Conservation (phyloP, 2,113 vertebrate genomes). For the Dicrurus megarhynchus region DNA sequence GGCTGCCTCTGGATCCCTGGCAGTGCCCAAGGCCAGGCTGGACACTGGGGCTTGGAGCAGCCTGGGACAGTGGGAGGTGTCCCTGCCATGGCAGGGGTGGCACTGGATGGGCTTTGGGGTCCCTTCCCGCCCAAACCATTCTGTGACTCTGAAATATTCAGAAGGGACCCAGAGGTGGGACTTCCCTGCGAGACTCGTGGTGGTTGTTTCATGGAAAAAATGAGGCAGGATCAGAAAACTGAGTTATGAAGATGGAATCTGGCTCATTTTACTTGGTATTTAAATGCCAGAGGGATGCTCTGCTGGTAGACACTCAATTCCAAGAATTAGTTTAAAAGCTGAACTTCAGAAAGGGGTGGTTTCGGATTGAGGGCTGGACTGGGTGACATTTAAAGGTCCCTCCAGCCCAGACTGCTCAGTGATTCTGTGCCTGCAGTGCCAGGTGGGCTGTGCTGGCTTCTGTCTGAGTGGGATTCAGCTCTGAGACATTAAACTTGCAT, state of each 20-base stretch:
- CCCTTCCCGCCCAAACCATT: not conserved
- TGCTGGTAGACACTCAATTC: not conserved
- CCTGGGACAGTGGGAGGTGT: not conserved
- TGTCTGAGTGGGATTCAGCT: rapidly evolving
- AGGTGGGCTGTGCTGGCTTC: not conserved
- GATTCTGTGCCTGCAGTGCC: not conserved
- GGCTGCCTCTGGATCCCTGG: not conserved
- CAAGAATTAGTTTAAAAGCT: not conserved
- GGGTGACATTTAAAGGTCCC: not conserved
- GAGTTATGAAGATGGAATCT: not conserved
- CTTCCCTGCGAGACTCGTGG: rapidly evolving
- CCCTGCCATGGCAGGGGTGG: not conserved
- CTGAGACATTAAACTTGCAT: not conserved
- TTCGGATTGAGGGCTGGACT: not conserved
- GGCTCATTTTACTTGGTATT: not conserved
- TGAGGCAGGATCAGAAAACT: not conserved
- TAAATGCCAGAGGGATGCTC: not conserved
- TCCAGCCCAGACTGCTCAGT: not conserved
- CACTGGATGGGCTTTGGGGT: not conserved
- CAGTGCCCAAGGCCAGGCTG: not conserved
- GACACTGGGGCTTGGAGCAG: not conserved
- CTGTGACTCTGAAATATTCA: not conserved
- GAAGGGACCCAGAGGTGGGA: not conserved
- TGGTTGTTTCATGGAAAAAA: not conserved
- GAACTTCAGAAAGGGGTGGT: not conserved